Percentiles rank a stretch among this genome's conserved stretches.
Conservation (phyloP, 2,888 invertebrate species). For the Drosophila buzzatii region DNA sequence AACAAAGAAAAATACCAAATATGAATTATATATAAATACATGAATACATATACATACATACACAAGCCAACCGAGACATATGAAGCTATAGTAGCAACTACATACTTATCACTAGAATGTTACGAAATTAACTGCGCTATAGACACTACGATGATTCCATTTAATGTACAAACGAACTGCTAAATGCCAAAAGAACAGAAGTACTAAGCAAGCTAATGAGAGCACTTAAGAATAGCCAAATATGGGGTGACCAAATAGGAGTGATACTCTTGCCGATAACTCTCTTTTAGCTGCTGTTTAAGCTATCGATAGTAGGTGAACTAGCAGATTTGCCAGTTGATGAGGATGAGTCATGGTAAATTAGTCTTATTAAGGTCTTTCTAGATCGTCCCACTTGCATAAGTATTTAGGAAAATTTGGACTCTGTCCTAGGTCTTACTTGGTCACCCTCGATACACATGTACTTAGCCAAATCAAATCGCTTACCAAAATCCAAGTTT, state of each 20-base stretch:
- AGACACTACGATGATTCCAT: conserved; percentile 56
- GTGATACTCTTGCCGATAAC: not conserved
- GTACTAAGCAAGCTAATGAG: conserved; percentile 8
- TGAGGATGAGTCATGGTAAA: not conserved
- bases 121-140: conserved; percentile 36
- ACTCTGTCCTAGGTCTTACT: not conserved
- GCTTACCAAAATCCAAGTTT: conserved; percentile 14
- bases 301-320: not conserved
- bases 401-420: not conserved
- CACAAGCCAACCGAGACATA: not conserved
- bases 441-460: conserved; percentile 15
- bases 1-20: conserved; percentile 27
- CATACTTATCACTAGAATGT: conserved; percentile 41
- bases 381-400: not conserved
- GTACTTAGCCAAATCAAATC: conserved; percentile 15
- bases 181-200: conserved; percentile 43
- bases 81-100: conserved; percentile 13
- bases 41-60: not conserved
- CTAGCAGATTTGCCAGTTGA: not conserved
- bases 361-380: not conserved
- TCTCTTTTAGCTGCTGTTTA: not conserved
- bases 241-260: not conserved
- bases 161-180: conserved; percentile 66
- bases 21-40: conserved; percentile 26
- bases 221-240: conserved; percentile 21